Base-by-base conservation (phyloP, 2,888 invertebrate genomes). In the Phyllotreta striolata region DNA sequence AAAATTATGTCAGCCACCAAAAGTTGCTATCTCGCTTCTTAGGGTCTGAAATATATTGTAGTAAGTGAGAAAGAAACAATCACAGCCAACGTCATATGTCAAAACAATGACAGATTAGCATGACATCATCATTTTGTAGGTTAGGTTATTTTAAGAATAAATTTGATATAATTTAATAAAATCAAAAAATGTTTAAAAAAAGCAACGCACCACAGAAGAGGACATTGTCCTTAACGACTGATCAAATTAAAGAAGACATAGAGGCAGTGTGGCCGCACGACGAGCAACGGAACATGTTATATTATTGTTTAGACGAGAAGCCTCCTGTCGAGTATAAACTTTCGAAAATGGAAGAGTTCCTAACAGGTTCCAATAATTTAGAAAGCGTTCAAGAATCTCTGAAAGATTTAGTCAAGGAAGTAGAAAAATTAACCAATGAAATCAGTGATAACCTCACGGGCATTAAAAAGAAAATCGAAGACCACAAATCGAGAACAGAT, bases 321-420 rank as follows among this genome's bases (percentile, higher is more conserved):
- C 76, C 76, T 0, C 75, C 73, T 8, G 43, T 12, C 3, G 69
- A 74, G 24, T 61, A 66, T 1, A 73, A 70, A 63, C 71, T 77
- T 57, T 56, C 68, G 6, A 74, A 73, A 70, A 70, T 77, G 24
- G 74, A 76, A 55, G 73, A 75, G n/a, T 77, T 78, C 64, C 57
- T 78, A 37, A 74, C 73, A 59, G 73, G 74, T n/a, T 70, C 75
- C 9, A 69, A 73, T 44, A 72, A 73, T 56, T 67, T 77, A 52
- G 77, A 77, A 62, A 66, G 63, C 40, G 62, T 70, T 13, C 64
- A 72, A 4, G 68, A 70, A 34, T 66, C 68, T 46, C 64, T 77
- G 55, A 24, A 55, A 10, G 39, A 39, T 44, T 47, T 73, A 40
- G 59, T 66, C 14, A 12, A 62, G 10, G 72, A 74, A 46, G 54